Evolutionary conservation across 2,797 vertebrate species (phyloP).

Genomic region (Lutjanus campechanus): DNA sequence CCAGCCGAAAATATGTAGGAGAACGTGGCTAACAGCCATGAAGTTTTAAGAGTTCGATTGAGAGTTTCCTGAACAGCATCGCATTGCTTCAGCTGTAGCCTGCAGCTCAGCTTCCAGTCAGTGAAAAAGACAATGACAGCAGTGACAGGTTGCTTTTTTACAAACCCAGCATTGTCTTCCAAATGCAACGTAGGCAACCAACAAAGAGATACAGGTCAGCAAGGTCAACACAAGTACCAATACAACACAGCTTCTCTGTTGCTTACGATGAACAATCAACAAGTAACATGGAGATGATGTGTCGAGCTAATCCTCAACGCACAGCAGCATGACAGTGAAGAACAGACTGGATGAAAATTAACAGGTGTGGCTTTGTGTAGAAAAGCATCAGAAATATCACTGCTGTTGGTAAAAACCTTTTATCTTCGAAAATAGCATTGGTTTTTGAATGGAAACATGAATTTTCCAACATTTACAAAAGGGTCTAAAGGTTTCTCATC

Average conservation of each 20-base stretch:
- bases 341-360: slow-evolving; percentile 21
- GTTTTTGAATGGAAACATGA: not conserved
- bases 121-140: slow-evolving; percentile 35
- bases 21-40: slow-evolving; percentile 14
- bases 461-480: slow-evolving; percentile 36
- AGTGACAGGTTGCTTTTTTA: slow-evolving; percentile 13
- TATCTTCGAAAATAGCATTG: slow-evolving; percentile 54
- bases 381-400: slow-evolving; percentile 47
- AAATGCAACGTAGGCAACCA: slow-evolving; percentile 44
- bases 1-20: slow-evolving; percentile 46
- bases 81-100: slow-evolving; percentile 15
- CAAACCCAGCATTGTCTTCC: slow-evolving; percentile 38
- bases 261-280: slow-evolving; percentile 42
- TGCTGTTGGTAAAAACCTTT: slow-evolving; percentile 61
- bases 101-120: slow-evolving; percentile 6
- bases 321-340: slow-evolving; percentile 45
- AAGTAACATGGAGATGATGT: slow-evolving; percentile 43
- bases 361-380: slow-evolving; percentile 45
- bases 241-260: slow-evolving; percentile 51
- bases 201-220: slow-evolving; percentile 48
- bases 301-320: slow-evolving; percentile 28
- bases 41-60: slow-evolving; percentile 21
- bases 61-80: slow-evolving; percentile 33
- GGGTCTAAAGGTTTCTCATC: slow-evolving; percentile 16
- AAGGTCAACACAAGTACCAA: slow-evolving; percentile 56